These are phyloP conservation scores for Liasis olivaceus DNA, from an alignment of 2,797 vertebrate species.

Conservation along the genomic window DNA sequence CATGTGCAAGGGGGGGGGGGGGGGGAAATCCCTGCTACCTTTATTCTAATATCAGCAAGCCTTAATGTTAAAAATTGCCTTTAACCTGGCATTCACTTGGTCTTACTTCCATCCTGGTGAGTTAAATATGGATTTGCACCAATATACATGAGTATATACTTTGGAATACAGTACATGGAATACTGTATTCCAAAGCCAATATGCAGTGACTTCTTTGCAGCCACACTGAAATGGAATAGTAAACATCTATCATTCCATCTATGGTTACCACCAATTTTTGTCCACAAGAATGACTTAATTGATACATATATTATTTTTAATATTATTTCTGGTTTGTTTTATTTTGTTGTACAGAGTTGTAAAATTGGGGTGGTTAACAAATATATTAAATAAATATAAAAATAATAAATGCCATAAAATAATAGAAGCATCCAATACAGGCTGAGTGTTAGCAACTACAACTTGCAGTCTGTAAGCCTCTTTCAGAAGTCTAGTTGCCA, in stretches of 20 bases:
- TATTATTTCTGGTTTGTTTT: neutral
- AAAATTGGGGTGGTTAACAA: neutral
- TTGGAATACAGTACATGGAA: too few species aligned
- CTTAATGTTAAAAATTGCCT: neutral
- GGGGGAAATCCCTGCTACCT: neutral
- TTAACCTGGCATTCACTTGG: neutral
- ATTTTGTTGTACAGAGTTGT: neutral
- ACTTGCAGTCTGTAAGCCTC: neutral
- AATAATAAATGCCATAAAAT: neutral
- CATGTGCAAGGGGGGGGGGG: neutral
- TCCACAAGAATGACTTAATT: conserved; percentile 12
- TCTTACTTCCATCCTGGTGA: neutral
- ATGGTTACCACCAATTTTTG: conserved; percentile 43
- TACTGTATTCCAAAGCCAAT: neutral
- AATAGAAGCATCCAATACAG: conserved; percentile 48
- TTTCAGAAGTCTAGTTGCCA: conserved; percentile 45
- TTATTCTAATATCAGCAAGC: neutral
- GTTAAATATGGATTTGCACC: neutral
- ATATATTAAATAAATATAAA: neutral
- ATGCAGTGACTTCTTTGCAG: neutral
- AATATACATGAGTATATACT: neutral
- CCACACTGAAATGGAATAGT: neutral
- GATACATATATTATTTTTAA: neutral
- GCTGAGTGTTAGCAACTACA: conserved; percentile 46
- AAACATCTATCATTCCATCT: conserved; percentile 28